phyloP scores from a whole-genome alignment of 2,797 vertebrate species.

The Micropoecilia bifurca region DNA sequence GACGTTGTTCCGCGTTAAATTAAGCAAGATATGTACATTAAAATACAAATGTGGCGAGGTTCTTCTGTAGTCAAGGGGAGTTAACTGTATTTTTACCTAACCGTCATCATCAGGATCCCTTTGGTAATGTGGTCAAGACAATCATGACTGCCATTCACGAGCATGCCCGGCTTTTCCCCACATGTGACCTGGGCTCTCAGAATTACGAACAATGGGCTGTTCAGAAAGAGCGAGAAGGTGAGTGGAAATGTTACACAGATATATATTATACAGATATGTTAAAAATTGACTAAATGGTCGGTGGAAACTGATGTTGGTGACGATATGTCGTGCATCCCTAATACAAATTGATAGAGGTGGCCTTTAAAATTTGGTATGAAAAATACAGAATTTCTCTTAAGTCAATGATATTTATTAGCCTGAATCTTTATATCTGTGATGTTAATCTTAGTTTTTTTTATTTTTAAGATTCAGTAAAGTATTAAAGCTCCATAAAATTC shows the following conservation, averaged over 20 bases:
- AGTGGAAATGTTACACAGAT: constrained; percentile 21
- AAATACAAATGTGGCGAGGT: neutral
- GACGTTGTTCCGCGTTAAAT: neutral
- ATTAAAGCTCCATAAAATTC: neutral
- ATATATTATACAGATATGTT: too few relatives aligned
- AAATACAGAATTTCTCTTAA: neutral
- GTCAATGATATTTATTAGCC: neutral
- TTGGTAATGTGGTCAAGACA: constrained; percentile 88
- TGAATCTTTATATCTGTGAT: neutral
- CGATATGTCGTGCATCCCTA: too few relatives aligned
- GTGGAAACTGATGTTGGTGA: too few relatives aligned
- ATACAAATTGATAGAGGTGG: neutral
- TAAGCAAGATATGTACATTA: too few relatives aligned
- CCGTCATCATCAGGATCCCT: constrained; percentile 87
- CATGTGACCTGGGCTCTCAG: constrained; percentile 89
- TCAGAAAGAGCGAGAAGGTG: constrained; percentile 87
- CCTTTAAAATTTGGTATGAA: neutral
- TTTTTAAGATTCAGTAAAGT: neutral
- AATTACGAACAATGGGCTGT: constrained; percentile 95
- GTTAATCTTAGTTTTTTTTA: too few relatives aligned
- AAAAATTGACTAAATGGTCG: too few relatives aligned
- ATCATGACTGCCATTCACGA: constrained; percentile 91
- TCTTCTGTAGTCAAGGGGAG: neutral
- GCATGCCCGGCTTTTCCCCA: constrained; percentile 82
- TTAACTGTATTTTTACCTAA: neutral